Base-by-base conservation (phyloP, 1,140 invertebrate genomes). In the Musca domestica region DNA sequence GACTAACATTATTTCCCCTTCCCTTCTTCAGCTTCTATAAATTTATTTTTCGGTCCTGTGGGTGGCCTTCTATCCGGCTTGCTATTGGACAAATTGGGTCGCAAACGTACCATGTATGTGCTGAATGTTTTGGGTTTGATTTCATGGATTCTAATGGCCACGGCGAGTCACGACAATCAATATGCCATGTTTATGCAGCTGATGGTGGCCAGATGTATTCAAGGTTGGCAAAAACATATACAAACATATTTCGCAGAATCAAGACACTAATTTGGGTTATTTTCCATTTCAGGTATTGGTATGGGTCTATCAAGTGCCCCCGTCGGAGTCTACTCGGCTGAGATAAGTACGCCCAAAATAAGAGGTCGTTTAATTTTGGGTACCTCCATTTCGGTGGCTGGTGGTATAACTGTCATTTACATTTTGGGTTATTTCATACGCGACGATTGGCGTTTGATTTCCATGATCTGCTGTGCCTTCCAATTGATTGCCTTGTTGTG, bases 261-360 rank as follows among this genome's bases (percentile, higher is more conserved):
- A 61, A 68, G 34, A 19, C 20, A 17, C 12, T 48, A 19, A 22
- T 58, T 19, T 25, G n/a, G n/a, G n/a, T n/a, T 22, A 17, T 66
- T 20, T 66, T 61, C 17, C 51, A 49, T 74, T 67, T 0, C 79
- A 68, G 89, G 90, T 30, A 74, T 91, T 66, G 83, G 85, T 1
- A 85, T 86, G 69, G 88, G 89, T 0, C 71, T 89, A 48, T 84
- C 86, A 1, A 87, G 86, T 63, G 84, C 86, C 2, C 87, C 89
- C 2, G 83, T 86, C 0, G 86, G 87, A 0, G 86, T 90, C 10
- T 90, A 89, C 71, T 82, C 85, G 12, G 87, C 87, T 0, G 89
- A 90, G 77, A 82, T 88, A 9, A 83, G 87, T 5, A 83, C 83
- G 10, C 79, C 85, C 0, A 83, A 83, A 22, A 79, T 86, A 64